phyloP scores from a whole-genome alignment of 2,888 invertebrate genomes.

The Hypsopygia costalis region DNA sequence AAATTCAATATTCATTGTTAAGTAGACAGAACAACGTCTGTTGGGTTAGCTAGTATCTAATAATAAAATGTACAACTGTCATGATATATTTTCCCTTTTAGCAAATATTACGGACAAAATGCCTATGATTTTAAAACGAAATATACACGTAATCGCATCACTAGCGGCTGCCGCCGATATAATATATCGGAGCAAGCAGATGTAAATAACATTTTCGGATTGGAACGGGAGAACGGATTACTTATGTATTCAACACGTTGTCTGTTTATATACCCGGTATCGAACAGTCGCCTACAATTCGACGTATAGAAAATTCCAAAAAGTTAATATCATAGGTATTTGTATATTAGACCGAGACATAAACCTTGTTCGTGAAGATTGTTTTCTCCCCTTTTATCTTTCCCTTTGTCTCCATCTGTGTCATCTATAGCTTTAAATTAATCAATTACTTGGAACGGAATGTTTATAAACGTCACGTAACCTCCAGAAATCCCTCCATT shows the following conservation, averaged over 20 bases:
- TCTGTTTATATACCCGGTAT: slow-evolving; percentile 1
- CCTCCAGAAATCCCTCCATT: slow-evolving; percentile 73
- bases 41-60: no score
- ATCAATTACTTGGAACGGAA: slow-evolving; percentile 50
- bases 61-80: no score
- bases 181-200: slow-evolving; percentile 1
- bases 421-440: slow-evolving; percentile 34
- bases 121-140: no score
- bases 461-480: slow-evolving; percentile 64
- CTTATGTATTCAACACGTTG: slow-evolving; percentile 6
- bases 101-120: no score
- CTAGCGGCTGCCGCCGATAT: not conserved
- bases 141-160: not conserved
- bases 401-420: no score
- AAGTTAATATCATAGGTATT: no score
- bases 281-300: not conserved
- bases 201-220: slow-evolving; percentile 6
- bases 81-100: no score
- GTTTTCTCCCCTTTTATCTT: no score
- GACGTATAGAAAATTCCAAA: not conserved
- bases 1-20: no score
- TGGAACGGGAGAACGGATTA: slow-evolving; percentile 6
- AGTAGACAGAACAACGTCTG: no score
- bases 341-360: no score
- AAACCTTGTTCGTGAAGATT: no score